Percentiles rank a stretch among this genome's conserved stretches.
Evolutionary conservation across 2,113 vertebrate species (phyloP).

Genomic region (Pomatorhinus ruficollis): DNA sequence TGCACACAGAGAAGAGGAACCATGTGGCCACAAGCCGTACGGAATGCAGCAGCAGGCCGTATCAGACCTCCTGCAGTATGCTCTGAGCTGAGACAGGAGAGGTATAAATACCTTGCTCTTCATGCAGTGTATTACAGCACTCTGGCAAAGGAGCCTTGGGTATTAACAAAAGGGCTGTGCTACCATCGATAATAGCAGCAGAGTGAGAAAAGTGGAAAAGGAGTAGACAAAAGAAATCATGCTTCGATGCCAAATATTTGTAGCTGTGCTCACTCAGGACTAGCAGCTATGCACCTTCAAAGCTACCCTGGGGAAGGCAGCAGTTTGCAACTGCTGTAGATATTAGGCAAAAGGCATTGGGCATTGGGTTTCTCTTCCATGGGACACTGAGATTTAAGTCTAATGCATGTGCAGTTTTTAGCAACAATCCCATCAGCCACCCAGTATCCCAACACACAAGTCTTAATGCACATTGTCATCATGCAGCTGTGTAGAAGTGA

Average conservation of each 20-base stretch:
- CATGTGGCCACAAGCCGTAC: not conserved
- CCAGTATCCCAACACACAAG: not conserved
- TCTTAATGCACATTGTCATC: too few species aligned
- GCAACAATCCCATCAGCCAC: not conserved
- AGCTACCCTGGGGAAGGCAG: not conserved
- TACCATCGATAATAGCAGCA: not conserved
- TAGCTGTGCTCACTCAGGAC: not conserved
- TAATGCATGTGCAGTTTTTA: not conserved
- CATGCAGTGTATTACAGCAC: not conserved
- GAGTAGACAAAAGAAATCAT: not conserved
- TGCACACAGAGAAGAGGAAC: not conserved
- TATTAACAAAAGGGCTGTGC: conserved; percentile 16
- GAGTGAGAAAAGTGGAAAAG: not conserved
- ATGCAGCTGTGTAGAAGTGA: not conserved
- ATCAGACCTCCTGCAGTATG: not conserved
- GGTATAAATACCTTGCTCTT: conserved; percentile 16
- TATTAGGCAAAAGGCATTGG: not conserved
- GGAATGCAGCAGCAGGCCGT: not conserved
- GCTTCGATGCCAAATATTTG: not conserved
- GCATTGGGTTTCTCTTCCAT: not conserved
- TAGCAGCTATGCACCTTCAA: not conserved
- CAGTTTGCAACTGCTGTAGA: not conserved
- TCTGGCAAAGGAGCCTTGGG: not conserved
- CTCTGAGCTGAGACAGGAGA: not conserved
- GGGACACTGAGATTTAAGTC: not conserved